Evolutionary conservation across 2,113 vertebrate genomes (phyloP), one percentile per base, ranked within the genome.

Genomic region (Fregetta grallaria): DNA sequence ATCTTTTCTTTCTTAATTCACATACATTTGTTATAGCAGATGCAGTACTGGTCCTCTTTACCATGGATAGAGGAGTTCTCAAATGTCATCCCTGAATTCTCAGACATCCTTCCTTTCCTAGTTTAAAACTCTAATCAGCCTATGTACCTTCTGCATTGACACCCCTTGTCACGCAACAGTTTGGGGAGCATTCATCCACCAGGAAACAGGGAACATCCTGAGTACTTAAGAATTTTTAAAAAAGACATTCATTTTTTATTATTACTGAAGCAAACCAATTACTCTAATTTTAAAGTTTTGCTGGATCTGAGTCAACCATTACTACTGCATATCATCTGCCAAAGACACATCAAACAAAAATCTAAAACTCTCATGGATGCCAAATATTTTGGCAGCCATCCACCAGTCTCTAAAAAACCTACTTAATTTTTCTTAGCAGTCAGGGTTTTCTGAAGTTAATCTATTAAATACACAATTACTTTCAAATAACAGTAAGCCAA

Each of bases 301-400:
- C 63, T 95, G 81, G 65, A 81, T 65, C 36, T 0, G 0, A 96
- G 36, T 84, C 52, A 95, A 25, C 45, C 19, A 53, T 86, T 84
- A 30, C 50, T 81, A 27, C 26, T 85, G 36, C 45, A 49, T 94
- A n/a, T 65, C 77, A 91, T 68, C 68, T 94, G 67, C 91, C 93
- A 95, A 97, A 74, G 58, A 55, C 40, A 94, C 22, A 94, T 88
- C 56, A 90, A 71, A 87, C 50, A 86, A 74, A 95, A 50, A 27
- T 44, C 85, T 78, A 84, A 88, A 93, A 74, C 73, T 91, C 67
- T 86, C 62, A 62, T 7, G 8, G 34, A 74, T 91, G 77, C 55
- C 87, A 96, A 96, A 50, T 95, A 88, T 91, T 91, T 95, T 96
- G 92, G 96, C 91, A 84, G 62, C 30, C 30, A 29, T 27, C 29